Evolutionary conservation across 2,797 vertebrate species (phyloP).

Genomic region (Masticophis lateralis): DNA sequence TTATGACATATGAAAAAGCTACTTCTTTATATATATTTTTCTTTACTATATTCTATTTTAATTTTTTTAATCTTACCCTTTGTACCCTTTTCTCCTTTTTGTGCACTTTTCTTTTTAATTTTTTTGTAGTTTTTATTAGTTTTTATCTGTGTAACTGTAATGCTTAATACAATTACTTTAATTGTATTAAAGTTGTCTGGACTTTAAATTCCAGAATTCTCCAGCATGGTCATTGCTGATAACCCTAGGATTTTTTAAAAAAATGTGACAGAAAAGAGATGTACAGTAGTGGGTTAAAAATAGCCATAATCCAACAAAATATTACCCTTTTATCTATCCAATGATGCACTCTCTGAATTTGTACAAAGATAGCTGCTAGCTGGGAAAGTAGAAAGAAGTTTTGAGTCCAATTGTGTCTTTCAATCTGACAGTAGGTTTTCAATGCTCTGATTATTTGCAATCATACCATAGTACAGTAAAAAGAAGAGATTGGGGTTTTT

Average conservation of each 20-base stretch:
- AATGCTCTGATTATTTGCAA: not conserved
- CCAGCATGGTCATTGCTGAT: not conserved
- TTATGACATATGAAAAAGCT: not conserved
- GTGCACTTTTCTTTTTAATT: not conserved
- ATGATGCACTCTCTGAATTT: not conserved
- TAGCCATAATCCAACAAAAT: not conserved
- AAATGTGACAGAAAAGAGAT: not conserved
- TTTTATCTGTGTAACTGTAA: not conserved
- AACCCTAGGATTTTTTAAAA: not conserved
- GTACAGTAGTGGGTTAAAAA: not conserved
- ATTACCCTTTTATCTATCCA: not conserved
- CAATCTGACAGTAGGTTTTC: not conserved
- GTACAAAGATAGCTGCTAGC: slow-evolving; percentile 29
- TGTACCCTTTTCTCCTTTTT: not conserved
- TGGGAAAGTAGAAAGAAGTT: slow-evolving; percentile 27
- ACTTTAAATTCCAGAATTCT: not conserved
- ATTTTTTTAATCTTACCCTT: not conserved
- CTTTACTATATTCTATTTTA: not conserved
- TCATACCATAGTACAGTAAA: not conserved
- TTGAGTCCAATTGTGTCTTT: not conserved
- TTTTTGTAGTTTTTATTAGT: not conserved
- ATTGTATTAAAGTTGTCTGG: not conserved
- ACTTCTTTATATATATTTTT: not conserved
- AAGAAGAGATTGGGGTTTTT: not conserved
- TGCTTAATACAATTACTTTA: not conserved